Evolutionary conservation across 2,113 vertebrate genomes (phyloP).

Genomic region (Pluvialis apricaria): DNA sequence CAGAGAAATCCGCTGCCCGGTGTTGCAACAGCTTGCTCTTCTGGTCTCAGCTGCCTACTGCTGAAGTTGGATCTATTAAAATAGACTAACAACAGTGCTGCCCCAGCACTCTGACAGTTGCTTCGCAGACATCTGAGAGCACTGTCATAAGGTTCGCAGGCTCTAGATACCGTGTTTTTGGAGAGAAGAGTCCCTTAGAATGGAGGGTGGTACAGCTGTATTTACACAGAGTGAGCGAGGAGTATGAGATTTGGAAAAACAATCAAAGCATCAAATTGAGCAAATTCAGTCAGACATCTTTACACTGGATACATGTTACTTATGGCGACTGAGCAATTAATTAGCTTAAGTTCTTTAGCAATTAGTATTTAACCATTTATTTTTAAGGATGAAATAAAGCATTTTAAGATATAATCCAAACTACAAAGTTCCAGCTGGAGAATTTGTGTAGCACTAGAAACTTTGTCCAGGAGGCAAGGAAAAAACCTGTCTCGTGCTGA

Average conservation of each 20-base stretch:
- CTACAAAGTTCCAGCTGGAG: not conserved
- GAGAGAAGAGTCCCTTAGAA: not conserved
- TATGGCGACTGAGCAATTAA: accelerated
- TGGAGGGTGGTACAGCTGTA: not conserved
- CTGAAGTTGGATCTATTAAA: not conserved
- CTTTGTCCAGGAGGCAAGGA: not conserved
- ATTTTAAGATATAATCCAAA: not conserved
- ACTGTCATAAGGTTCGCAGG: not conserved
- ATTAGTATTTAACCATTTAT: not conserved
- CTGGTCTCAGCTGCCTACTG: not conserved
- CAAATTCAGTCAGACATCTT: not conserved
- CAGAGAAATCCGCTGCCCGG: not conserved
- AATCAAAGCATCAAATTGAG: not conserved
- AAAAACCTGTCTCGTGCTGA: not conserved
- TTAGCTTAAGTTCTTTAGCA: not conserved
- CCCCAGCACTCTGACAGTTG: not conserved
- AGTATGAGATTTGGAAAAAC: not conserved
- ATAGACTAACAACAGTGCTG: not conserved
- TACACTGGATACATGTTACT: not conserved
- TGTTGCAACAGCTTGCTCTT: not conserved
- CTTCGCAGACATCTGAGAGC: not conserved
- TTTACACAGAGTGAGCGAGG: not conserved
- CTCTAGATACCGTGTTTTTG: not conserved
- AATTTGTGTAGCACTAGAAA: not conserved
- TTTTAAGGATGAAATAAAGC: not conserved